Evolutionary conservation across 2,888 invertebrate species (phyloP).

Genomic region (Aphidius colemani): DNA sequence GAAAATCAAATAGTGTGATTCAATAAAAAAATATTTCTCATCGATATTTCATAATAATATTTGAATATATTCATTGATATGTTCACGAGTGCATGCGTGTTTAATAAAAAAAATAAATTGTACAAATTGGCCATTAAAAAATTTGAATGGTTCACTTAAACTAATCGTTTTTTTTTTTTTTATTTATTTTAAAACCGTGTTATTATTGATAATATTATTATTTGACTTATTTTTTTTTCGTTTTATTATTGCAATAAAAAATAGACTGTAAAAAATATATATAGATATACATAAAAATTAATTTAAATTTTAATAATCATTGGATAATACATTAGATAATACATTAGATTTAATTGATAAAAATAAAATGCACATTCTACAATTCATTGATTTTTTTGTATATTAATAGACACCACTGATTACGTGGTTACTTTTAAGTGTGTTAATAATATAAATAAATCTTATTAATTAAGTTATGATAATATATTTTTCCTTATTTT

Average conservation of each 20-base stretch:
- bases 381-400: conserved; percentile 37
- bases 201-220: conserved; percentile 2
- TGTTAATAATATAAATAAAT: conserved; percentile 34
- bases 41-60: too few relatives aligned
- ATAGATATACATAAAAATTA: conserved; percentile 7
- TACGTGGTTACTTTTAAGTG: conserved; percentile 29
- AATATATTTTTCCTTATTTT: too few relatives aligned
- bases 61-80: too few relatives aligned
- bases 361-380: conserved; percentile 37
- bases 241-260: not conserved
- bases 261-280: not conserved
- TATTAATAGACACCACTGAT: conserved; percentile 32
- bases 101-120: conserved; percentile 37
- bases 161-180: conserved; percentile 20
- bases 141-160: conserved; percentile 30
- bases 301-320: conserved; percentile 27
- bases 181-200: conserved; percentile 5
- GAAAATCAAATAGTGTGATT: too few relatives aligned
- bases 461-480: conserved; percentile 27
- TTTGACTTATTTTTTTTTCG: conserved; percentile 26
- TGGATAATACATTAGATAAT: not conserved
- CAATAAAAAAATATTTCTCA: too few relatives aligned
- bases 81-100: conserved; percentile 6
- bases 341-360: too few relatives aligned
- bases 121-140: conserved; percentile 42